Evolutionary conservation across 64 coral and sea anemone species (phyloP), one percentile per base, ranked within the genome.

Genomic region (Cladopsammia gracilis): DNA sequence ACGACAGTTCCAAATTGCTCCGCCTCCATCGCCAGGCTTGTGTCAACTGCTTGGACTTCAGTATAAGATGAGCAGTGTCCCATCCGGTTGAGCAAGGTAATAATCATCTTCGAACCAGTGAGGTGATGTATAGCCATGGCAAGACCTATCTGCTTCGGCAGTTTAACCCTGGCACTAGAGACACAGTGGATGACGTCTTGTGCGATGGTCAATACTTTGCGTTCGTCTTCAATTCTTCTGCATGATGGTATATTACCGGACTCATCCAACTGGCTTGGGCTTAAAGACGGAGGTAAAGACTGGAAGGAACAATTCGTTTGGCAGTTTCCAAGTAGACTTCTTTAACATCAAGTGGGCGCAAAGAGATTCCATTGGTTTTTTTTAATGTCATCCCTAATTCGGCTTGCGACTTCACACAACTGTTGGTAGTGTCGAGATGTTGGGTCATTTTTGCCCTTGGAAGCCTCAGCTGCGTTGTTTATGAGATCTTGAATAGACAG

Each of bases 401-500:
- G 16, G 7, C 45, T 60, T 75, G 86, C 86, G 18, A 42, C 73
- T 44, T 47, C 15, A 53, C 23, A 71, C 10, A 53, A n/a, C n/a
- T n/a, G n/a, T n/a, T n/a, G n/a, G n/a, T n/a, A n/a, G n/a, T n/a
- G n/a, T n/a, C n/a, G n/a, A n/a, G n/a, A n/a, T n/a, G n/a, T n/a
- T n/a, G n/a, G n/a, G n/a, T n/a, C n/a, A n/a, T n/a, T n/a, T n/a
- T n/a, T n/a, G n/a, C n/a, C n/a, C n/a, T n/a, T n/a, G n/a, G n/a
- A 67, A 79, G 79, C 19, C 82, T 18, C 71, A 24, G 87, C 87
- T 49, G 87, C 62, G 80, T 42, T 23, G 57, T 90, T 81, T 51
- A 90, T 90, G 48, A 90, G 5, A 54, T 90, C 76, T 19, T 79
- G 74, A 79, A 90, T 53, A 34, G 88, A 90, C 14, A 90, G 45